Evolutionary conservation across 2,888 invertebrate species (phyloP), one percentile per base, ranked within the genome.

Genomic region (Thalpophila matura): DNA sequence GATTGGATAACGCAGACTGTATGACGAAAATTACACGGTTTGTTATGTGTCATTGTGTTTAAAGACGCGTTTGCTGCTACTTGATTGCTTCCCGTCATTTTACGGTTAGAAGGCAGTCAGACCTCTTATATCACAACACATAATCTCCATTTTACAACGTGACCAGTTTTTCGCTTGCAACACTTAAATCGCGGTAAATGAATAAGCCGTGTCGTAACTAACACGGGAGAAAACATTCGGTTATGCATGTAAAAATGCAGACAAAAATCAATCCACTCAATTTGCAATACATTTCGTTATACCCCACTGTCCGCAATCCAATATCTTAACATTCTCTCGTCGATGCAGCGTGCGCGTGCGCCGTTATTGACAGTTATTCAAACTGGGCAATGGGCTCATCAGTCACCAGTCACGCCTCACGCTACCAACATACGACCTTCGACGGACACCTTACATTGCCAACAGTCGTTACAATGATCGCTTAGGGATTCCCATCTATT

Each of bases 301-400:
- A 59, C n/a, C 26, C 31, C 16, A 40, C 43, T 63, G 33, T 50
- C 45, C 56, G 37, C 45, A 45, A 56, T 56, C 31, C 33, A 20
- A 46, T 35, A 65, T 50, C 38, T 54, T 46, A 24, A 26, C 66
- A 64, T 66, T 64, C 64, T 74, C 49, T 65, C 47, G 16, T 53
- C 49, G 40, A 80, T 74, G 72, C 79, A 80, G 68, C 45, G 22
- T 69, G 75, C 77, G 62, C 74, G 64, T 37, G 68, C 80, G 66
- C 87, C 85, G 84, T 86, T 83, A 81, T 53, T 55, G 65, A 66
- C 85, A 83, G 86, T 84, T 85, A 86, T 73, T 62, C 79, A 77
- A 83, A 85, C 83, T 80, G 66, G 74, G 73, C 74, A 74, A 72
- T 71, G 66, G 56, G 72, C 65, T 46, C 68, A 64, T 58, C 55